Evolutionary conservation across 92 coral and sea anemone species (phyloP), one percentile per base, ranked within the genome.

Genomic region (Nematostella vectensis): DNA sequence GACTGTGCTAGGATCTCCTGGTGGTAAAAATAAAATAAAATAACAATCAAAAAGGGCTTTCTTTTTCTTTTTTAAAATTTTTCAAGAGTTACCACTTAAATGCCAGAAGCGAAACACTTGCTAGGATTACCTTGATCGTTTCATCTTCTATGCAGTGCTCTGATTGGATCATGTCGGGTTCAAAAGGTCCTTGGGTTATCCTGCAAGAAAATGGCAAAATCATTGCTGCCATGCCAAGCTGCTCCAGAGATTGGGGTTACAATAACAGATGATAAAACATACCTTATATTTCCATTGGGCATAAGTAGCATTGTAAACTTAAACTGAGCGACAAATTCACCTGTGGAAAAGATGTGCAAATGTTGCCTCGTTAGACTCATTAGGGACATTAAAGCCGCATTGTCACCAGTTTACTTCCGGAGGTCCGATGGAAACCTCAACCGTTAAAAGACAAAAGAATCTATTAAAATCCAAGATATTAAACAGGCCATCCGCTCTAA

Each of bases 261-360:
- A n/a, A n/a, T n/a, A n/a, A n/a, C n/a, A n/a, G n/a, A n/a, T n/a
- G n/a, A n/a, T n/a, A n/a, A 33, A 0, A 13, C 40, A 45, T 62
- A 89, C 96, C 96, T 89, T 31, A 74, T 68, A n/a, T 83, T 65
- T 37, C 94, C 96, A 71, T 85, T 89, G 29, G 94, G 94, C 89
- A 85, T 89, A 21, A 89, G 87, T 40, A 89, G 64, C 70, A 85
- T 50, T 25, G 97, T 89, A 58, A 89, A 89, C 72, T 89, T 89
- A 71, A 89, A 89, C 65, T 89, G 97, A 11, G 97, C 97, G 33
- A 89, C 97, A 55, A 59, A 85, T 73, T 89, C 95, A 47, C 97
- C 97, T 89, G 48, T 8, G 63, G 71, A 30, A 29, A 59, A n/a
- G n/a, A n/a, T n/a, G n/a, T n/a, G 29, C 58, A 0, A 57, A n/a